A percentile compares a stretch with the other conserved stretches of the same genome.
These are phyloP conservation scores for Gallinago solitaria DNA, from an alignment of 2,797 vertebrate species.

Conservation along the genomic window DNA sequence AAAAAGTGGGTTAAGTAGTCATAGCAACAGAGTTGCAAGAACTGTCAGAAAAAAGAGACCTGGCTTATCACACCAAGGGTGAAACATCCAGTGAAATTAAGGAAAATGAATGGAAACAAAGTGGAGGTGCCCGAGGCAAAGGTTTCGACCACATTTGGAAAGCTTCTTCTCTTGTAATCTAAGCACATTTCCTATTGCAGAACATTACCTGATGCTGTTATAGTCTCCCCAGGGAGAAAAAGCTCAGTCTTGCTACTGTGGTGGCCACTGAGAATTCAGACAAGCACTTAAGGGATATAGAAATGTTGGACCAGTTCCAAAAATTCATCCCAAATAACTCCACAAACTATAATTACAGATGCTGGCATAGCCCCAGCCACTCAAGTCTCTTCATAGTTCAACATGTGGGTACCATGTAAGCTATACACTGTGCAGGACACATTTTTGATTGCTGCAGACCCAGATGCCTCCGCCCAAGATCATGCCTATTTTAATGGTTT, in stretches of 20 bases:
- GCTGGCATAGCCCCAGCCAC: not conserved
- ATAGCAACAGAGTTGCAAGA: conserved; percentile 45
- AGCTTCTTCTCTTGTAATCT: not conserved
- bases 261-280: fast-evolving
- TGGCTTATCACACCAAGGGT: not conserved
- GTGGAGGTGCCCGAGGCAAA: conserved; percentile 15
- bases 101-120: conserved; percentile 40
- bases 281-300: not conserved
- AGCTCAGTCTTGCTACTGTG: not conserved
- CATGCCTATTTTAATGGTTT: fast-evolving
- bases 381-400: fast-evolving
- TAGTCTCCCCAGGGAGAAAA: not conserved
- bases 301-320: not conserved
- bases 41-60: not conserved
- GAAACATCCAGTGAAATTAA: conserved; percentile 32
- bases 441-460: not conserved
- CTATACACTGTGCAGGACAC: not conserved
- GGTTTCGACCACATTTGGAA: not conserved
- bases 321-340: fast-evolving
- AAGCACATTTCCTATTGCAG: not conserved
- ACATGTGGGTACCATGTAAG: fast-evolving
- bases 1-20: not conserved
- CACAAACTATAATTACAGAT: fast-evolving
- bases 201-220: not conserved
- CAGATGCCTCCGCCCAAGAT: not conserved